Conservation (phyloP, 2,888 invertebrate genomes). For the Oxyscelio sp. region DNA sequence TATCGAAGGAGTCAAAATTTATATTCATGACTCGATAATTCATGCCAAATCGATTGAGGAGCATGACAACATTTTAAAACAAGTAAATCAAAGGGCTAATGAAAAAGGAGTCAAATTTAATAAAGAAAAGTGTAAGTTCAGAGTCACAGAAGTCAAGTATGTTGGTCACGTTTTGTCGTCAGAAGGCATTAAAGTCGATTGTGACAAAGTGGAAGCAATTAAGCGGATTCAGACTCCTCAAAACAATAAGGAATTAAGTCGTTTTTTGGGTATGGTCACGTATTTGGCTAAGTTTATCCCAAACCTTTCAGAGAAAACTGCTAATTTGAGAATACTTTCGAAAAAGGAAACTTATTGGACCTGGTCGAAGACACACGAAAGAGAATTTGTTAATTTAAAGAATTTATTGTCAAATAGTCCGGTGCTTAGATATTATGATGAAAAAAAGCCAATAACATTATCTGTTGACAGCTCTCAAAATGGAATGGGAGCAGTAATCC, state of each 20-base stretch:
- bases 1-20: slow-evolving; percentile 74
- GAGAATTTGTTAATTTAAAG: slow-evolving; percentile 74
- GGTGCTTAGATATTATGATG: slow-evolving; percentile 55
- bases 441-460: slow-evolving; percentile 44
- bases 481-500: slow-evolving; percentile 60
- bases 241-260: slow-evolving; percentile 70
- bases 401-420: slow-evolving; percentile 41
- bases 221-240: slow-evolving; percentile 61
- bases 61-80: background rate
- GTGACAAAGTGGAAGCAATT: slow-evolving; percentile 74
- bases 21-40: slow-evolving; percentile 79
- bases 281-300: slow-evolving; percentile 80
- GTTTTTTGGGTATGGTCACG: slow-evolving; percentile 77
- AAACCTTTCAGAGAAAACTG: slow-evolving; percentile 69
- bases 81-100: background rate
- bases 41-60: slow-evolving; percentile 60
- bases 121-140: slow-evolving; percentile 71
- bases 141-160: slow-evolving; percentile 75
- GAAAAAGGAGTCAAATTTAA: slow-evolving; percentile 72
- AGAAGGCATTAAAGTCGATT: slow-evolving; percentile 70
- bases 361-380: slow-evolving; percentile 78
- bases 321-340: slow-evolving; percentile 73
- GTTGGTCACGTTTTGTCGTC: slow-evolving; percentile 75
- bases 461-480: slow-evolving; percentile 69
- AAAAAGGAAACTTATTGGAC: slow-evolving; percentile 76